Percentiles rank a stretch among this genome's conserved stretches.
phyloP scores from a whole-genome alignment of 2,797 vertebrate genomes.

The Hyperoplus immaculatus region DNA sequence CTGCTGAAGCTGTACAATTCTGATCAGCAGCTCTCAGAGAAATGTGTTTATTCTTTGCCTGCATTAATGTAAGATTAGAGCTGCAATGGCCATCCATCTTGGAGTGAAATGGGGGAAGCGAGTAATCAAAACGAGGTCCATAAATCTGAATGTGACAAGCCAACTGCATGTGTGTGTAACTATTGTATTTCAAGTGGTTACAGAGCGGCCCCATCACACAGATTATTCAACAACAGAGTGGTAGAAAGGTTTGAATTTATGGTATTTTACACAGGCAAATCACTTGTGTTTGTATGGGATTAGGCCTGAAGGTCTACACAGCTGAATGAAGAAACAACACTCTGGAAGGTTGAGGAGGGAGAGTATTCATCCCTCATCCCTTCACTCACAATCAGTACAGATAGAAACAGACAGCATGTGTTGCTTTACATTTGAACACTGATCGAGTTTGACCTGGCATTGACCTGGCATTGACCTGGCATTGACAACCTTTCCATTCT shows the following conservation, averaged over 20 bases:
- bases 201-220: conserved; percentile 51
- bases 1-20: conserved; percentile 53
- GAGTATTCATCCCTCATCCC: background rate
- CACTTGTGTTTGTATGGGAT: conserved; percentile 36
- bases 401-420: conserved; percentile 60
- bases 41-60: conserved; percentile 60
- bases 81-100: conserved; percentile 70
- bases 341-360: conserved; percentile 22
- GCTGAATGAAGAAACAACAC: conserved; percentile 34
- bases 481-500: conserved; percentile 20
- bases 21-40: conserved; percentile 47
- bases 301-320: conserved; percentile 16
- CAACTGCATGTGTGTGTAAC: conserved; percentile 40
- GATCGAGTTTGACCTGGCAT: conserved; percentile 64
- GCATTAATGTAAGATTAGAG: conserved; percentile 76
- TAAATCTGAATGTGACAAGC: conserved; percentile 78
- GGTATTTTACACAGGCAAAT: conserved; percentile 12
- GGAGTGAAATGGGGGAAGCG: conserved; percentile 61
- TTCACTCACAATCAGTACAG: conserved; percentile 58
- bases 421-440: conserved; percentile 54
- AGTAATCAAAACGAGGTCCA: conserved; percentile 73
- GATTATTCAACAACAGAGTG: conserved; percentile 52
- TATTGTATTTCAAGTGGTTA: conserved; percentile 50
- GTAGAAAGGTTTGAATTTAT: conserved; percentile 46
- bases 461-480: conserved; percentile 50